Evolutionary conservation across 2,113 vertebrate genomes (phyloP).

Genomic region (Trinectes maculatus): DNA sequence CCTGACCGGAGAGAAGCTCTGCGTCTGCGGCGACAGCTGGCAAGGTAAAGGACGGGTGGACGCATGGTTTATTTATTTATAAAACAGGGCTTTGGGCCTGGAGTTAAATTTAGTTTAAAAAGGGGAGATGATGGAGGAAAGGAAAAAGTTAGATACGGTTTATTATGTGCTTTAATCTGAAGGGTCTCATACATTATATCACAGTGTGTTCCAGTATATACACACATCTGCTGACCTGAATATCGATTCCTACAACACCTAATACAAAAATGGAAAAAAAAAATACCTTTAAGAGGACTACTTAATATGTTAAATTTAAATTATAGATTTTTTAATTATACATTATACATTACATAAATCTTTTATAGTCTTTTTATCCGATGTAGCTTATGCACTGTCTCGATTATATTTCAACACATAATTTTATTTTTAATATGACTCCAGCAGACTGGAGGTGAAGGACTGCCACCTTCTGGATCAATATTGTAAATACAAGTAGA

Average conservation of each 20-base stretch:
- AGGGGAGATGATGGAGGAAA: background rate
- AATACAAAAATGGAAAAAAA: too few species aligned
- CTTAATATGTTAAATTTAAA: too few species aligned
- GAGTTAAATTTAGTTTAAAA: background rate
- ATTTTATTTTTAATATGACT: too few species aligned
- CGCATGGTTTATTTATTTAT: background rate
- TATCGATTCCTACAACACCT: background rate
- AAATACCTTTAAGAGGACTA: too few species aligned
- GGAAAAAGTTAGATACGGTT: background rate
- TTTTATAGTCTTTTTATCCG: too few species aligned
- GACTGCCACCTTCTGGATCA: conserved; percentile 47
- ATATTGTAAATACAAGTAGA: background rate
- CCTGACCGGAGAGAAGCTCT: conserved; percentile 92
- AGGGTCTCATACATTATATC: background rate
- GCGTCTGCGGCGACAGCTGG: conserved; percentile 96
- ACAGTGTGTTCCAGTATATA: background rate
- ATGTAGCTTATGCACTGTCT: too few species aligned
- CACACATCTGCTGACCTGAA: background rate
- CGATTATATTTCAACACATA: too few species aligned
- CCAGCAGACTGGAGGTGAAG: background rate
- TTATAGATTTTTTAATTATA: too few species aligned
- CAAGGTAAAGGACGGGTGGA: conserved; percentile 84
- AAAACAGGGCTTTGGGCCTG: background rate
- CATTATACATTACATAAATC: too few species aligned
- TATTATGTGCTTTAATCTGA: background rate